Evolutionary conservation across 2,888 invertebrate species (phyloP), one percentile per base, ranked within the genome.

Genomic region (Chrysotoxum bicinctum): DNA sequence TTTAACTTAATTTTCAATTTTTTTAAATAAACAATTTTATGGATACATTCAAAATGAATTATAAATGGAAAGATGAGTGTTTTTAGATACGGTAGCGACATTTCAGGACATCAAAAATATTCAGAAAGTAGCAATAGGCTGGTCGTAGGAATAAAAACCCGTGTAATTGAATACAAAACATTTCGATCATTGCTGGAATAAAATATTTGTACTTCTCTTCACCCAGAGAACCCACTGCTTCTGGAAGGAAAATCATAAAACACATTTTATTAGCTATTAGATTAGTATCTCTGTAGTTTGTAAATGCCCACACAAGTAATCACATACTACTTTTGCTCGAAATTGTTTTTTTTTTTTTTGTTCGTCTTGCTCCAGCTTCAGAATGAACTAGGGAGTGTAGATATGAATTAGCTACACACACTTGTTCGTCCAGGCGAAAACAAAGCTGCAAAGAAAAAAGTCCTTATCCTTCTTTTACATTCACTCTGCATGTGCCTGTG

Each of bases 401-500:
- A 75, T 80, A 70, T 62, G 32, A 76, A 80, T 80, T 75, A 76
- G 72, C 85, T 62, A 48, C 75, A 85, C 81, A 85, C 81, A 81
- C 81, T 85, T 85, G 76, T 76, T 85, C 73, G 72, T 45, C 85
- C 81, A 76, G 76, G 85, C 85, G 69, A 85, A 85, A 85, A 76
- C 68, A 72, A 73, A 68, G 74, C 58, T 74, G 54, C 48, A 52
- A 58, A 50, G 32, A 21, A 21, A 78, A 68, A 56, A 69, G 30
- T 54, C 60, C 26, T 35, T 35, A 48, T 54, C 37, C 68, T n/a
- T 23, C 50, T 26, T 56, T 14, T 40, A 56, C 16, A 50, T 48
- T 69, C 45, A 26, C 45, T 60, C 6, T 58, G 4, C 45, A 0
- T 50, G 19, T 52, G 7, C 4, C n/a, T 19, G 48, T 76, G 62